A percentile compares a stretch with the other conserved stretches of the same genome.
phyloP scores from a whole-genome alignment of 37 sponge, comb jelly and placozoan genomes.

The Ephydatia muelleri region DNA sequence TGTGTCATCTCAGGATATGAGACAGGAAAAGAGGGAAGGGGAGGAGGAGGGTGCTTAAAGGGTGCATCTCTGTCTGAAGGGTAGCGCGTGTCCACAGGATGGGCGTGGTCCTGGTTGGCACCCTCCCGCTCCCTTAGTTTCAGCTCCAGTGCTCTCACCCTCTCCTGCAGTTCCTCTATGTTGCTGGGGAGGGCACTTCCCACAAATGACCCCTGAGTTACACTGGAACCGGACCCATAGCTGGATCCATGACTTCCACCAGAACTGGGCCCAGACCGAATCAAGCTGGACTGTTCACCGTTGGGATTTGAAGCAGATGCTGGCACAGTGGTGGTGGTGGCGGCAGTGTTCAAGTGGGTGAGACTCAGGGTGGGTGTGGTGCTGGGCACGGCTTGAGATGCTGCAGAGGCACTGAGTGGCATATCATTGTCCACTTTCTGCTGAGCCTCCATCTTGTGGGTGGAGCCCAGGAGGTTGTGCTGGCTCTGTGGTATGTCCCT shows the following conservation, averaged over 20 bases:
- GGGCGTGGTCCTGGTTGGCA: not conserved
- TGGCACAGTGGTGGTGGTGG: not conserved
- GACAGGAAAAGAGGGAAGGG: not conserved
- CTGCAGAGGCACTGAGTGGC: not conserved
- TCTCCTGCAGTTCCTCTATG: slow-evolving; percentile 30
- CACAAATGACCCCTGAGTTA: not conserved
- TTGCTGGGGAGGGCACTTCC: not conserved
- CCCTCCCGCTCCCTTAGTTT: slow-evolving; percentile 8
- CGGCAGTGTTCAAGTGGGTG: no score
- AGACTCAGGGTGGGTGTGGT: not conserved
- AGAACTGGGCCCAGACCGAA: not conserved
- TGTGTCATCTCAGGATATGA: not conserved
- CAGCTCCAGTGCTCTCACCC: slow-evolving; percentile 16
- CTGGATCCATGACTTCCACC: not conserved
- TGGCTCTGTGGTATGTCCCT: not conserved
- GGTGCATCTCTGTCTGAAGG: not conserved
- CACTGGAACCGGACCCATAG: not conserved
- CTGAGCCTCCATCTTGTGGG: not conserved
- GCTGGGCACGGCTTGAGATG: not conserved
- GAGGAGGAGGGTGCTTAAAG: not conserved
- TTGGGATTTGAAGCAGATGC: not conserved
- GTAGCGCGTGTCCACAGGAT: not conserved
- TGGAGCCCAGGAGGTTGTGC: not conserved
- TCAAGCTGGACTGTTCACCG: not conserved
- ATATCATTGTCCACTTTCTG: not conserved